phyloP scores from a whole-genome alignment of 2,113 vertebrate genomes.

The Athene cunicularia region DNA sequence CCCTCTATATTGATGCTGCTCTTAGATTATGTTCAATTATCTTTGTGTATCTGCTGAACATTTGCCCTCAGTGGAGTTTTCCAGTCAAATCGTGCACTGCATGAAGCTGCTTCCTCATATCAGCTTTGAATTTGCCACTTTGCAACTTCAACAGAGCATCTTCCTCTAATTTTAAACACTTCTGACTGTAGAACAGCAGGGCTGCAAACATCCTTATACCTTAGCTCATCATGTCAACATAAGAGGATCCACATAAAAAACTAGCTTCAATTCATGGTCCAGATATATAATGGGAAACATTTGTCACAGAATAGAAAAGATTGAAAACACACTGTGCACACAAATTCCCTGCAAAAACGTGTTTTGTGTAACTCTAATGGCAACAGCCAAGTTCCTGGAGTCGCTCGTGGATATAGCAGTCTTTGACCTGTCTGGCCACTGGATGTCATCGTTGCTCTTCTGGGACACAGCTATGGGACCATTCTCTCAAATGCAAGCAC shows the following conservation, averaged over 20 bases:
- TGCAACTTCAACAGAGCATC: background rate
- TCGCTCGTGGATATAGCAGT: background rate
- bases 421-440: conserved; percentile 46
- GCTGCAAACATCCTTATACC: background rate
- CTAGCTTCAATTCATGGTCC: background rate
- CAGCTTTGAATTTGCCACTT: background rate
- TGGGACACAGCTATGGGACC: background rate
- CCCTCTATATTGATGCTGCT: background rate
- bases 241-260: background rate
- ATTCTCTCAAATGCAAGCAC: background rate
- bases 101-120: background rate
- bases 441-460: conserved; percentile 48
- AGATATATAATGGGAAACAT: background rate
- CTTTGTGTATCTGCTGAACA: background rate
- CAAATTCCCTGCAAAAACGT: background rate
- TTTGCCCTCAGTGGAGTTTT: background rate
- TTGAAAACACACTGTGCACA: background rate
- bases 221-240: background rate
- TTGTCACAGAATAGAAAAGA: background rate
- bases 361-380: background rate
- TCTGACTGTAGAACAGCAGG: background rate
- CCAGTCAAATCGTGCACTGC: background rate
- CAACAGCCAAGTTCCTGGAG: background rate
- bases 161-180: background rate
- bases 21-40: background rate